Conservation (phyloP, 2,888 invertebrate species). For the Eupithecia subumbrata region DNA sequence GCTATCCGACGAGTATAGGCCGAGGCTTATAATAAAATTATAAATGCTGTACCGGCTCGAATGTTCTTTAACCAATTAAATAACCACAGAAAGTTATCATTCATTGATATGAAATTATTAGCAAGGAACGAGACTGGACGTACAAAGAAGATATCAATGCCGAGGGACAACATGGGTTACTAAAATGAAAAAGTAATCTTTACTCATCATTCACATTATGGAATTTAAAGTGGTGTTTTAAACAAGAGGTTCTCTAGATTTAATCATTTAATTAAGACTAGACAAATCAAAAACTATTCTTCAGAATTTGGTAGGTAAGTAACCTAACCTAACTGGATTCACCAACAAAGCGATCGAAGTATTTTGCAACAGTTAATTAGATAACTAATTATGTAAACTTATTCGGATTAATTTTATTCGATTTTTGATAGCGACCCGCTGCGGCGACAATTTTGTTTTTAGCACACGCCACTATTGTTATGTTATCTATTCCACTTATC, state of each 20-base stretch:
- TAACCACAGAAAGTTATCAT: not conserved
- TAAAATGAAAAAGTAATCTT: not conserved
- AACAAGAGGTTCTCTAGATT: no score
- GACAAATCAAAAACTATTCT: not conserved
- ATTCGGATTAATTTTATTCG: not conserved
- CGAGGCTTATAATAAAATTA: not conserved
- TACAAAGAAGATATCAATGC: not conserved
- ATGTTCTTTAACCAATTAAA: not conserved
- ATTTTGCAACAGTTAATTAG: not conserved
- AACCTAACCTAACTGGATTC: not conserved
- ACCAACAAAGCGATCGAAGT: not conserved
- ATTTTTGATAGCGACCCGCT: not conserved
- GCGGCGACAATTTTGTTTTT: not conserved
- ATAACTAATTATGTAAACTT: not conserved
- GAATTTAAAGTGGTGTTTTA: no score
- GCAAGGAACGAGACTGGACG: not conserved
- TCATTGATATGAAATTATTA: not conserved
- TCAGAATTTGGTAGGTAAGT: not conserved
- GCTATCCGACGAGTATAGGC: not conserved
- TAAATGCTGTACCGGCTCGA: not conserved
- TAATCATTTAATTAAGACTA: not conserved
- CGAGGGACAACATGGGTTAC: not conserved
- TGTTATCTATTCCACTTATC: constrained; percentile 28
- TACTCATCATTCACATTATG: no score
- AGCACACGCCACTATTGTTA: constrained; percentile 30